Evolutionary conservation across 64 coral and sea anemone genomes (phyloP).

Genomic region (Dendrophyllia cribrosa): DNA sequence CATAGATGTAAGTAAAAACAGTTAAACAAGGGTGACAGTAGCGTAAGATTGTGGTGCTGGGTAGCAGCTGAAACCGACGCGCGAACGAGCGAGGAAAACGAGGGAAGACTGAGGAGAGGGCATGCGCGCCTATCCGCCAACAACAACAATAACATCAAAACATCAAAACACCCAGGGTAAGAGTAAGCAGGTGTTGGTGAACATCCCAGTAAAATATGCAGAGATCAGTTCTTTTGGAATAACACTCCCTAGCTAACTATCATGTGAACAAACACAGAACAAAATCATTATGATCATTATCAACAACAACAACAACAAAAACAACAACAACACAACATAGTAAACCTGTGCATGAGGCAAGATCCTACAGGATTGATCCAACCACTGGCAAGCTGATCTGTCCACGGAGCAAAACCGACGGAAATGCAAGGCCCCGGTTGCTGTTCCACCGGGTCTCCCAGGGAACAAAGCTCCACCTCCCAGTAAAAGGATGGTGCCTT

Average conservation of each 20-base stretch:
- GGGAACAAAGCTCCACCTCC: constrained; percentile 83
- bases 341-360: constrained; percentile 85
- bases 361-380: constrained; percentile 84
- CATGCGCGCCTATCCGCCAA: too few species aligned
- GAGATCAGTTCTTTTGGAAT: too few species aligned
- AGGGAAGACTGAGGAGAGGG: too few species aligned
- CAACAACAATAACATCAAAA: too few species aligned
- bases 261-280: neutral
- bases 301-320: neutral
- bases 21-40: too few species aligned
- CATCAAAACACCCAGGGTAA: too few species aligned
- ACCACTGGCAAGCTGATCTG: constrained; percentile 45
- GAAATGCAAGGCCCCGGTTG: constrained; percentile 62
- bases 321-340: neutral
- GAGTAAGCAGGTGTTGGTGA: too few species aligned
- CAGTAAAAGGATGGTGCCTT: constrained; percentile 95
- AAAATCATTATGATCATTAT: neutral
- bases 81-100: too few species aligned
- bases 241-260: too few species aligned
- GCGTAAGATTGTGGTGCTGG: too few species aligned
- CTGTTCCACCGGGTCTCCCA: constrained; percentile 46
- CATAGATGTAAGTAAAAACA: neutral
- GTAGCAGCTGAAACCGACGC: too few species aligned
- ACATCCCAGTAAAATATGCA: too few species aligned
- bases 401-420: constrained; percentile 76